A percentile compares a stretch with the other conserved stretches of the same genome.
Conservation (phyloP, 2,113 vertebrate species). For the Pardalotus punctatus region DNA sequence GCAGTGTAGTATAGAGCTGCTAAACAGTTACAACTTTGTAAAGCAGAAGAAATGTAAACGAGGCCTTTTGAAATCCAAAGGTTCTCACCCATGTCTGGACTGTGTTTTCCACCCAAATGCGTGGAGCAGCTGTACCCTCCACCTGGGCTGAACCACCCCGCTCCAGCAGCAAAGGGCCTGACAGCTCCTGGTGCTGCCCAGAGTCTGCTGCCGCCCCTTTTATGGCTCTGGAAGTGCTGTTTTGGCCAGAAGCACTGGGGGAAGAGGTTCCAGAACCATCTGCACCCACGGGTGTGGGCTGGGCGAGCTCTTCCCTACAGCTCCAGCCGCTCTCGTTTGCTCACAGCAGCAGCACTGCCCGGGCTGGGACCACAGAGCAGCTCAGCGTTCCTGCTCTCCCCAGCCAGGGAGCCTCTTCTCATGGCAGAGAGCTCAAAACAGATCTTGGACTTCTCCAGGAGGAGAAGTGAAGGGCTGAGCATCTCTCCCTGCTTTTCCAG, state of each 20-base stretch:
- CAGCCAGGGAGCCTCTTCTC: background rate
- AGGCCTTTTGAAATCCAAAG: background rate
- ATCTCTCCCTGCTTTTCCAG: background rate
- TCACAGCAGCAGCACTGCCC: background rate
- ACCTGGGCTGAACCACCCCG: fast-evolving
- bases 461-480: background rate
- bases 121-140: background rate
- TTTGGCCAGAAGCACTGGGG: background rate
- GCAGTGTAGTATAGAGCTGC: constrained; percentile 42
- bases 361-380: background rate
- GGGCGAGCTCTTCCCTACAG: fast-evolving
- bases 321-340: background rate
- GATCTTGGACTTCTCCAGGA: background rate
- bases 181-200: fast-evolving
- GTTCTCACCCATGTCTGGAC: constrained; percentile 8
- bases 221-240: background rate
- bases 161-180: background rate
- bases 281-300: fast-evolving
- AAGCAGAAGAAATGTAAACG: constrained; percentile 63
- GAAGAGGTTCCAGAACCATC: background rate
- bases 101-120: background rate
- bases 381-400: fast-evolving
- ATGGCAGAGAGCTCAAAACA: background rate
- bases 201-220: fast-evolving
- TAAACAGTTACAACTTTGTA: background rate